Base-by-base conservation (phyloP, 2,888 invertebrate species). In the Syrphus vitripennis region DNA sequence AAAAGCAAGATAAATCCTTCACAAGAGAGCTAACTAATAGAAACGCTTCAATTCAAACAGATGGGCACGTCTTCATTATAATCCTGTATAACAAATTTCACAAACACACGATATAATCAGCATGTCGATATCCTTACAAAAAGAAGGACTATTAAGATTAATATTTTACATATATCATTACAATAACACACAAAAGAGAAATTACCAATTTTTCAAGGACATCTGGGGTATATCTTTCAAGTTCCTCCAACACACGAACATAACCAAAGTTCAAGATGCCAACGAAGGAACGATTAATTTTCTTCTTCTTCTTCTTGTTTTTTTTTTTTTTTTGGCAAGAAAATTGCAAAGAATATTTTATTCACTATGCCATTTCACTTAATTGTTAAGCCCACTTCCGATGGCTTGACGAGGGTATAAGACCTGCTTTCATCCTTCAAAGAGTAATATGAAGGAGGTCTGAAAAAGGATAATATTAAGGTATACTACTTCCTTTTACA, bases 281-380 rank as follows among this genome's bases (percentile, higher is more conserved):
- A 57, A 34, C 55, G 40, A 31, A 61, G 50, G 10, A 65, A 40
- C 78, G 72, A 74, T 74, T 83, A 83, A 78, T 83, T 74, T 69
- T 70, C 61, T 37, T n/a, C n/a, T n/a, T n/a, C n/a, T n/a, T n/a
- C n/a, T 55, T 61, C 29, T 29, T 29, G 3, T 37, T 70, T 40
- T 81, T 3, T 55, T 55, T 70, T 48, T 34, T 34, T 14, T 31
- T 63, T 40, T 83, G 10, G 19, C 55, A 63, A 69, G 61, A 67
- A n/a, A 74, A 63, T 67, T 78, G 53, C 34, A 34, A 63, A 74
- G 61, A 55, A 74, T 74, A 45, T 78, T 78, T 83, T 74, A 83
- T 83, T 83, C 72, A 83, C 74, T 83, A 72, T 83, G 78, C 78
- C 78, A 83, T 78, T 74, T 78, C 61, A 83, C 78, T 78, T 83